Evolutionary conservation across 92 coral and sea anemone species (phyloP).

Genomic region (Bergia sp.): DNA sequence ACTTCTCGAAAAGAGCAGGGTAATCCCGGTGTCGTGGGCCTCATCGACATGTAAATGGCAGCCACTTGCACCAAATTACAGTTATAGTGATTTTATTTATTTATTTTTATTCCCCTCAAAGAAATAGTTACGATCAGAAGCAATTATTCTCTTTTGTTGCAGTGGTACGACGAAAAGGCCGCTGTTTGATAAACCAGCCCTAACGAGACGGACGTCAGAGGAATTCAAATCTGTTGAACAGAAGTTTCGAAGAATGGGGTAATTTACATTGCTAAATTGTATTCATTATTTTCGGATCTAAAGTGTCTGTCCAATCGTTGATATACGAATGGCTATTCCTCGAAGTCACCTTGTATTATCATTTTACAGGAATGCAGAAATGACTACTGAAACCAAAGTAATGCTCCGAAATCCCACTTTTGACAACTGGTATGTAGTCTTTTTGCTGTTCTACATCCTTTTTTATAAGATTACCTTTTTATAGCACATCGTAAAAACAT

Average conservation of each 20-base stretch:
- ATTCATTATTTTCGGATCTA: neutral
- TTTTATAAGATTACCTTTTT: neutral
- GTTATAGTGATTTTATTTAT: neutral
- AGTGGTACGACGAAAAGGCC: slow-evolving; percentile 83
- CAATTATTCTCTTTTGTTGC: neutral
- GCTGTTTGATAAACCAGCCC: slow-evolving; percentile 65
- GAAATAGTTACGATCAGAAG: neutral
- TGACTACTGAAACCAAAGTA: slow-evolving; percentile 76
- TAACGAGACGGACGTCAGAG: slow-evolving; percentile 70
- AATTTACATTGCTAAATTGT: slow-evolving; percentile 18
- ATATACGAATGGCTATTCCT: neutral
- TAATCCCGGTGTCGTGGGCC: no score
- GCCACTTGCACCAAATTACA: no score
- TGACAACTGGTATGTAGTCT: slow-evolving; percentile 75
- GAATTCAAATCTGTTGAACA: slow-evolving; percentile 73
- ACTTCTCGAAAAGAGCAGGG: no score
- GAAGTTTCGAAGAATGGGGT: slow-evolving; percentile 75
- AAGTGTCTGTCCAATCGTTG: neutral
- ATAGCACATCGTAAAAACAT: neutral
- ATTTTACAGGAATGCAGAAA: slow-evolving; percentile 72
- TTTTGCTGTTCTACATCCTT: neutral
- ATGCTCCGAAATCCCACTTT: slow-evolving; percentile 85
- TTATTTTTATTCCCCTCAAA: neutral
- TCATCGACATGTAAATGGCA: no score
- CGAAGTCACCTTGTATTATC: neutral